phyloP scores from a whole-genome alignment of 1,140 invertebrate species.

The Kradibia gibbosae region DNA sequence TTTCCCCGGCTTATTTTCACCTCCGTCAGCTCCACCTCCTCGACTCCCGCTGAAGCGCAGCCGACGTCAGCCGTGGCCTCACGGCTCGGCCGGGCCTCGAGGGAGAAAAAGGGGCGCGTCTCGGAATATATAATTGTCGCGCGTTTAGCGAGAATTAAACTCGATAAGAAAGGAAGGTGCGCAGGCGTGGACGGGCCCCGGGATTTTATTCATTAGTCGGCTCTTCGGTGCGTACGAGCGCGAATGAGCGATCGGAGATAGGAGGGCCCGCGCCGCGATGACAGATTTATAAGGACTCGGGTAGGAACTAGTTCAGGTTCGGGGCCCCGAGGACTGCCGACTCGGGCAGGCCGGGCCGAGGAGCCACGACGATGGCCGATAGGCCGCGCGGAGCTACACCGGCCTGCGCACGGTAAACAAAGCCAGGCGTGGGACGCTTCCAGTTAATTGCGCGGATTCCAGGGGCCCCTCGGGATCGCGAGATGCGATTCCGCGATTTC shows the following conservation, averaged over 20 bases:
- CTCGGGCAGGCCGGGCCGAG: background rate
- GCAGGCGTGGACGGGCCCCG: constrained; percentile 17
- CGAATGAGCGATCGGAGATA: constrained; percentile 26
- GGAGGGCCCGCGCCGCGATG: constrained; percentile 13
- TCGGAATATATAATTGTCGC: constrained; percentile 48
- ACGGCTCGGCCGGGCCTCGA: constrained; percentile 1
- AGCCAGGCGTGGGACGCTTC: constrained; percentile 61
- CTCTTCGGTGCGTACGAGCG: background rate
- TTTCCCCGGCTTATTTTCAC: background rate
- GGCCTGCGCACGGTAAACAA: constrained; percentile 61
- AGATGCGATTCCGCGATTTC: constrained; percentile 45
- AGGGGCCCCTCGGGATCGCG: constrained; percentile 11
- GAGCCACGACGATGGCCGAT: constrained; percentile 57
- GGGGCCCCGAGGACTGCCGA: background rate
- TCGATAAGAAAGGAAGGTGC: constrained; percentile 31
- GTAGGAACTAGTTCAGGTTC: background rate
- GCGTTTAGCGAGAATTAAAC: constrained; percentile 47
- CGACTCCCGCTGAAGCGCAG: background rate
- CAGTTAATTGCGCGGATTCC: constrained; percentile 64
- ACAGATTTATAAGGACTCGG: constrained; percentile 51
- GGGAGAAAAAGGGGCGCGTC: constrained; percentile 1
- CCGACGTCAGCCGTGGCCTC: constrained; percentile 27
- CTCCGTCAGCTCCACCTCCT: constrained; percentile 2
- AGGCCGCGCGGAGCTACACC: constrained; percentile 59
- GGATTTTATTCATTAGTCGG: constrained; percentile 41